A percentile compares a stretch with the other conserved stretches of the same genome.
Evolutionary conservation across 2,888 invertebrate genomes (phyloP).

Genomic region (Anagyrus pseudococci): DNA sequence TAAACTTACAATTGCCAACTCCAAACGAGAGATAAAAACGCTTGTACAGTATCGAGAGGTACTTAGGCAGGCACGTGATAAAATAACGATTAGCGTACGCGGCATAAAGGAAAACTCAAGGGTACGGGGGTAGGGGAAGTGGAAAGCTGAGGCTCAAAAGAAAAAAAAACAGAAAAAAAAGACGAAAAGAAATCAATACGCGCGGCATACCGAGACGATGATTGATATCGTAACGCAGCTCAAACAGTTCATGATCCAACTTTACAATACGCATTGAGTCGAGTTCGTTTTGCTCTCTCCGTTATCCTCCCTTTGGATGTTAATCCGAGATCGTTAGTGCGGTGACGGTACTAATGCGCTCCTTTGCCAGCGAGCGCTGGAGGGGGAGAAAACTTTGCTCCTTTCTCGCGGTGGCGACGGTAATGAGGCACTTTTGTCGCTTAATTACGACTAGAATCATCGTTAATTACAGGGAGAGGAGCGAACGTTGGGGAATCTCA

Average conservation of each 20-base stretch:
- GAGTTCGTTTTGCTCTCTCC: slow-evolving; percentile 7
- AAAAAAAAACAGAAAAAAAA: no score
- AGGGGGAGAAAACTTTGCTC: slow-evolving; percentile 6
- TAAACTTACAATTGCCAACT: neutral
- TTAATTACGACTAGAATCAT: slow-evolving; percentile 16
- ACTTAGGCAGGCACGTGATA: slow-evolving; percentile 5
- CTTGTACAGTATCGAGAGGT: slow-evolving; percentile 1
- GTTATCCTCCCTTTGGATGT: slow-evolving; percentile 11
- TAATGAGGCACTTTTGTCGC: slow-evolving; percentile 34
- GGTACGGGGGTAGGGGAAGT: neutral
- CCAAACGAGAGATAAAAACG: neutral
- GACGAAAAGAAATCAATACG: no score
- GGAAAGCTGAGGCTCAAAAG: no score
- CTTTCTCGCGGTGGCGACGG: neutral
- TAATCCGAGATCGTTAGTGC: slow-evolving; percentile 32
- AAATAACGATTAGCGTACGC: slow-evolving; percentile 20
- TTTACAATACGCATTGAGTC: slow-evolving; percentile 16
- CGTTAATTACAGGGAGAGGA: slow-evolving; percentile 14
- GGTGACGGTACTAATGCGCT: neutral
- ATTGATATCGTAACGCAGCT: slow-evolving; percentile 11
- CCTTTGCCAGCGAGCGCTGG: neutral
- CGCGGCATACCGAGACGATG: slow-evolving; percentile 7
- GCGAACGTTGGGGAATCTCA: neutral
- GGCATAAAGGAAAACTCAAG: neutral
- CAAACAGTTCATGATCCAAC: neutral